Evolutionary conservation across 2,113 vertebrate species (phyloP).

Genomic region (Meriones unguiculatus): DNA sequence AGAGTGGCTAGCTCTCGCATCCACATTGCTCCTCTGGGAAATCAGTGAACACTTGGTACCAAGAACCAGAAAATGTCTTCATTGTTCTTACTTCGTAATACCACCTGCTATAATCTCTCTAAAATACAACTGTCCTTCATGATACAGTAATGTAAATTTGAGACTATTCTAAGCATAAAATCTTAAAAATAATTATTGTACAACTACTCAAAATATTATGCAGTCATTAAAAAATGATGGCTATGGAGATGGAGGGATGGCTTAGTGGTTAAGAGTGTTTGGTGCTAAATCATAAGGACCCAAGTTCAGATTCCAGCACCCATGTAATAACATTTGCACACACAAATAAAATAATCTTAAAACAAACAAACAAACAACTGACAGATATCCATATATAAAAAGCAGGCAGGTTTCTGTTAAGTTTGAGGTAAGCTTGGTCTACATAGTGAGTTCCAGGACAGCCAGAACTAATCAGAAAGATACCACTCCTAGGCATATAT

Average conservation of each 20-base stretch:
- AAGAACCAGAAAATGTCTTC: not conserved
- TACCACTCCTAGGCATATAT: no score
- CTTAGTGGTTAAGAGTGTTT: not conserved
- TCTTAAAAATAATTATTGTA: not conserved
- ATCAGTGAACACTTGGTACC: no score
- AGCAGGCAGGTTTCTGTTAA: not conserved
- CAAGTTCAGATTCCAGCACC: not conserved
- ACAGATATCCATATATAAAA: not conserved
- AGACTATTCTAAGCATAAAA: not conserved
- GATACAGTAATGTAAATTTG: rapidly evolving
- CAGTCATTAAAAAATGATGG: not conserved
- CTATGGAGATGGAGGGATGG: not conserved
- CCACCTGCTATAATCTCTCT: not conserved
- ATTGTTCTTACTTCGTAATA: not conserved
- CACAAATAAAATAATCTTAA: not conserved
- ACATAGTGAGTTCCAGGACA: not conserved
- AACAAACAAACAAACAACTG: not conserved
- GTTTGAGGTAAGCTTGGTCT: not conserved
- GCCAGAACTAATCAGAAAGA: not conserved
- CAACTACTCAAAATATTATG: not conserved
- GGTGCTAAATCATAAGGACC: not conserved
- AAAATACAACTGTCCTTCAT: rapidly evolving
- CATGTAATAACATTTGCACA: not conserved
- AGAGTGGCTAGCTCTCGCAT: not conserved
- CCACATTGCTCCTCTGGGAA: not conserved